Evolutionary conservation across 2,888 invertebrate genomes (phyloP), one percentile per base, ranked within the genome.

Genomic region (Panopea generosa): DNA sequence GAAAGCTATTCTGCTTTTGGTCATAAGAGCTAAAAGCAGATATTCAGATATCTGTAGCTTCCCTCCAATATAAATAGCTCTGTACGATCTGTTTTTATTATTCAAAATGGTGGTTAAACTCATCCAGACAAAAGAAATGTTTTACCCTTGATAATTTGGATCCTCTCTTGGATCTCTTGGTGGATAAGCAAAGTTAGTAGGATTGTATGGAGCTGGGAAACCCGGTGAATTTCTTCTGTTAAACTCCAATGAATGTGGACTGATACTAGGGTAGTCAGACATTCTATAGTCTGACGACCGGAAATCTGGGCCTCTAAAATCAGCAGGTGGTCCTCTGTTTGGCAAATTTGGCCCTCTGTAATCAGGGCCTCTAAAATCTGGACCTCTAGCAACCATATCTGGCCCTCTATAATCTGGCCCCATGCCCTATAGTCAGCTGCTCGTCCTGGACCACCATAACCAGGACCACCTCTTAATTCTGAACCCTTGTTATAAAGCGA

Each of bases 131-230:
- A n/a, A n/a, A n/a, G n/a, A n/a, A n/a, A n/a, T n/a, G 33, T 53
- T 56, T 33, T 63, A 74, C 76, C 77, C 74, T 72, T 47, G 75
- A 62, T 59, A 71, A 49, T 67, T 68, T n/a, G 75, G 74, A 62
- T 77, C 74, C 47, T 66, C 73, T 55, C 61, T 65, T 18, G 70
- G 77, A 43, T 74, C 74, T 50, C 65, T 72, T 29, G 68, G 70
- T 29, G 62, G 77, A 66, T 69, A 69, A 24, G 53, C 60, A 59
- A 60, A 59, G 56, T 52, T 77, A 50, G 62, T 45, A 49, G 60
- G 53, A 33, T 20, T 49, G 50, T 65, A 60, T 33, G 49, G 52
- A 43, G 29, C 61, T 11, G 40, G 53, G 26, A 59, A 63, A 9
- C 75, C 79, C 53, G 72, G 72, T 38, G 49, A 66, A 29, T 40